Evolutionary conservation across 2,113 vertebrate genomes (phyloP), one percentile per base, ranked within the genome.

Genomic region (Pollachius pollachius): DNA sequence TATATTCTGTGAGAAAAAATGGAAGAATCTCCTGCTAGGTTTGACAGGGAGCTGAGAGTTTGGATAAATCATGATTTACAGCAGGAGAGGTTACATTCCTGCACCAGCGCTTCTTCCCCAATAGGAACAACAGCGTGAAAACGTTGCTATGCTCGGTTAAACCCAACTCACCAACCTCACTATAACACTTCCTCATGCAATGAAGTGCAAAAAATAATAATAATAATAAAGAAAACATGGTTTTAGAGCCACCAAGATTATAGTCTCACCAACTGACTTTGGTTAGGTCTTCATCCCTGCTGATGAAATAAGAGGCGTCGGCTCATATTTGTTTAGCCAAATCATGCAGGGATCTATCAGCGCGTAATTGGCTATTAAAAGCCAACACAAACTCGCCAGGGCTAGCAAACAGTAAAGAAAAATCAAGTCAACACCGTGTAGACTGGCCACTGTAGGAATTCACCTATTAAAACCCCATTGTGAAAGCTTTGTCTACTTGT

Each of bases 271-370:
- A 72, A 67, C 2, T 18, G 64, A 17, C 30, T 34, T 34, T 56
- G 23, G 1, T 1, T 57, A 12, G 18, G 41, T 17, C n/a, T 5
- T 66, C 19, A 59, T 16, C 30, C 21, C 19, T 15, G 61, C 64
- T 48, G 65, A 67, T 60, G 56, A 64, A 76, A 54, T 73, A 25
- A 6, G 27, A 58, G 27, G 73, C 72, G 65, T 5, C 30, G 6
- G 0, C 30, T 34, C 30, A 34, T 34, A 34, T 34, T 34, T 34
- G 6, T 6, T 34, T 34, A 34, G 30, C 30, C 30, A 4, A 34
- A 34, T 34, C 30, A 34, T 34, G 30, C 4, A 7, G 30, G 30
- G 30, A 34, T 34, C 30, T 34, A 34, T 34, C 4, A 6, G 30
- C 30, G 30, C 30, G 30, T 34, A 34, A 34, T 34, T 34, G 30